Evolutionary conservation across 2,113 vertebrate species (phyloP), one percentile per base, ranked within the genome.

Genomic region (Anguilla rostrata): DNA sequence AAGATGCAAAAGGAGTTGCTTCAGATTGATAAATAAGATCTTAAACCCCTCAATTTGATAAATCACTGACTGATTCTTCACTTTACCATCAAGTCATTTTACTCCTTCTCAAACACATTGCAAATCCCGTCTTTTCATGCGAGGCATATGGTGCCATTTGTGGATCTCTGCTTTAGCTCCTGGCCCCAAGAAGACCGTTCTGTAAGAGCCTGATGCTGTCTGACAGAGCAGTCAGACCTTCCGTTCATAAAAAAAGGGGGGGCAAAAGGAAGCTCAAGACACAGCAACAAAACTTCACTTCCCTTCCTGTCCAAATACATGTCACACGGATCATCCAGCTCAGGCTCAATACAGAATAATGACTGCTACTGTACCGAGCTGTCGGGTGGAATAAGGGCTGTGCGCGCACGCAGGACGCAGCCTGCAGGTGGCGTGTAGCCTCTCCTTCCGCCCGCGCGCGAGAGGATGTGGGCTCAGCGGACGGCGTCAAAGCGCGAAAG

Each of bases 401-500:
- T 34, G 91, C 57, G 86, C 86, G 88, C 86, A 91, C 88, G 89
- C 88, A 87, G 49, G 87, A 91, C 88, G 89, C 88, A 87, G 49
- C 8, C 0, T 53, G 12, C 11, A 53, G 43, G 8, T 84, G 86
- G 83, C 57, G 78, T 89, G 26, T 43, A 78, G 82, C 78, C 90
- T 88, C 40, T 89, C 89, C 92, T 89, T 57, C 83, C 85, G 88
- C 90, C 87, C 89, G 63, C 66, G 88, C 87, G 87, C 63, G 84
- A 87, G 84, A 91, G 90, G 91, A 86, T 88, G 87, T 88, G 85
- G 89, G 91, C 87, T 91, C 94, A 91, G 87, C 86, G 92, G 93
- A 92, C 91, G 90, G 88, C 94, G 93, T 90, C 8, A 90, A 90
- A 93, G 91, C 85, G 83, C 89, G 93, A 95, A 96, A 11, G 9